These are phyloP conservation scores for Embidobia sp. DNA, from an alignment of 2,888 invertebrate genomes.

Conservation along the genomic window DNA sequence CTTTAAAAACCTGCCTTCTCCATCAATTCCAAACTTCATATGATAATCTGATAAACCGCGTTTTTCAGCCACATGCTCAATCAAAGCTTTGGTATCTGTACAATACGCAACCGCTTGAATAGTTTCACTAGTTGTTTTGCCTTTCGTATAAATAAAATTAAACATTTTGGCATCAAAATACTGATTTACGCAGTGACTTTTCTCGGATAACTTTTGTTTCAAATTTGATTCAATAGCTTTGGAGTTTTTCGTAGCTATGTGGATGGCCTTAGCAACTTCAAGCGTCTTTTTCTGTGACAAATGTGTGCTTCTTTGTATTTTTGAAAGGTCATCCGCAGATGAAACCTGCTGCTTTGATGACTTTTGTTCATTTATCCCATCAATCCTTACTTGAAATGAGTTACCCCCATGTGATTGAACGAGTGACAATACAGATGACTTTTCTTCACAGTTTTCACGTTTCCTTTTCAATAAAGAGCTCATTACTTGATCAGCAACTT, in stretches of 20 bases:
- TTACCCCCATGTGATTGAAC: too few relatives aligned
- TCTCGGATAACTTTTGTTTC: conserved; percentile 19
- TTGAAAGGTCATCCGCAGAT: conserved; percentile 12
- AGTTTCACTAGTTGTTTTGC: background rate
- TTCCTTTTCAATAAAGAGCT: too few relatives aligned
- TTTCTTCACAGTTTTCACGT: too few relatives aligned
- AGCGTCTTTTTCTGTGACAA: conserved; percentile 14
- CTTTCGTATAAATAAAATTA: background rate
- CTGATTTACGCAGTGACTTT: conserved; percentile 25
- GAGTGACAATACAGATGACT: too few relatives aligned
- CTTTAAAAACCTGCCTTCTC: conserved; percentile 19
- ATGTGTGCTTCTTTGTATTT: conserved; percentile 9
- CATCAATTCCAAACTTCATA: conserved; percentile 18
- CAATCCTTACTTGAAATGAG: too few relatives aligned
- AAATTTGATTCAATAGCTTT: conserved; percentile 30
- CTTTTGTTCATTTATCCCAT: too few relatives aligned
- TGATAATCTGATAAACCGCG: conserved; percentile 1
- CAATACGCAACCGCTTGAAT: background rate
- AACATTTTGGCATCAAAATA: conserved; percentile 16
- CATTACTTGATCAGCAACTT: too few relatives aligned
- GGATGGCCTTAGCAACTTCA: conserved; percentile 12
- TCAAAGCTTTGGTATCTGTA: background rate
- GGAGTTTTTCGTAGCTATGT: conserved; percentile 10
- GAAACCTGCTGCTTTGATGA: background rate
- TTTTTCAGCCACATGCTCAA: conserved; percentile 23